Evolutionary conservation across 2,888 invertebrate species (phyloP).

Genomic region (Drosophila vallismaia): DNA sequence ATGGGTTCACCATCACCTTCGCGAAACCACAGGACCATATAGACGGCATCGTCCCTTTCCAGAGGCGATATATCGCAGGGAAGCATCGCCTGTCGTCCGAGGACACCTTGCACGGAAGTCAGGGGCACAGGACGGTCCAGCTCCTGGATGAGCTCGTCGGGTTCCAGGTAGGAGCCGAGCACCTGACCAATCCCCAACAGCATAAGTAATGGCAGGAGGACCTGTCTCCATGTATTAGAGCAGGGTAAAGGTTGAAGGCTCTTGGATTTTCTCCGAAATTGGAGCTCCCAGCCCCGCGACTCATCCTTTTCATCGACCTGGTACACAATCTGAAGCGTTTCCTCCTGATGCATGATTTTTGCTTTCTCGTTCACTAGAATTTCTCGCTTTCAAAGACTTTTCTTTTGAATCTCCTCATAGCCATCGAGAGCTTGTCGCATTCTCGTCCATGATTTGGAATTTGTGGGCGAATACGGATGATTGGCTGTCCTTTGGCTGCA

Average conservation of each 20-base stretch:
- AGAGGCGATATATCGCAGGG: constrained; percentile 94
- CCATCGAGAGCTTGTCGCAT: constrained; percentile 50
- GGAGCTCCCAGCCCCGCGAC: constrained; percentile 39
- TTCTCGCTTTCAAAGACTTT: constrained; percentile 45
- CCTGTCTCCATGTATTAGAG: constrained; percentile 69
- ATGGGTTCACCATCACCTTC: constrained; percentile 92
- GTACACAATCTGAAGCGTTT: constrained; percentile 60
- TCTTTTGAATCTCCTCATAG: constrained; percentile 48
- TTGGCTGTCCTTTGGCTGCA: constrained; percentile 11
- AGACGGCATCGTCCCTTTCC: constrained; percentile 91
- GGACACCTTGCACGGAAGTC: constrained; percentile 91
- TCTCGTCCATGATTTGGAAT: constrained; percentile 35
- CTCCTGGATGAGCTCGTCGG: constrained; percentile 84
- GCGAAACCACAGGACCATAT: constrained; percentile 95
- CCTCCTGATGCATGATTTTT: constrained; percentile 70
- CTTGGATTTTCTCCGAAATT: not conserved
- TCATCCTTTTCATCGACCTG: constrained; percentile 41
- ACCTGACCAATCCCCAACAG: constrained; percentile 50
- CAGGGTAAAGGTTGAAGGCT: not conserved
- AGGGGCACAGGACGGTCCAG: constrained; percentile 88
- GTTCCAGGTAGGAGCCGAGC: constrained; percentile 81
- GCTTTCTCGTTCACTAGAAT: constrained; percentile 48
- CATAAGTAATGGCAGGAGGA: constrained; percentile 23
- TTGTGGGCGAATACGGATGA: constrained; percentile 6
- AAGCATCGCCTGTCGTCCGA: constrained; percentile 91